These are phyloP conservation scores for Hydrolagus affinis DNA, from an alignment of 2,113 vertebrate genomes.

Conservation along the genomic window DNA sequence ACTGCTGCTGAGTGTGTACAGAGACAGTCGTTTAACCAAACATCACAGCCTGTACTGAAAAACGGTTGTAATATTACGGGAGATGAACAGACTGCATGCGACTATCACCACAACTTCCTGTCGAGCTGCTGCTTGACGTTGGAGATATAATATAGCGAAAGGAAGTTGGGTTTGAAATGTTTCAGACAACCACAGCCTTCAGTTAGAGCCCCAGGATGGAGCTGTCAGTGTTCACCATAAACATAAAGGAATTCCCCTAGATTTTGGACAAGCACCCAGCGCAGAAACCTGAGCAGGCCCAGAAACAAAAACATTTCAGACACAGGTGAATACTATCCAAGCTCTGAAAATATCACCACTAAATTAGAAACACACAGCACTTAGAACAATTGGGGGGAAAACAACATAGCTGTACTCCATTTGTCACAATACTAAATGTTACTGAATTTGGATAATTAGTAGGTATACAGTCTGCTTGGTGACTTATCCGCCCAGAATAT, in stretches of 20 bases:
- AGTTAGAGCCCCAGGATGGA: too few relatives aligned
- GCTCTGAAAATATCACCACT: background rate
- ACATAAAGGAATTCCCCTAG: background rate
- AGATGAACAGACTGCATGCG: background rate
- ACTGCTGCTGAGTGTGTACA: background rate
- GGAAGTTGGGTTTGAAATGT: constrained; percentile 12
- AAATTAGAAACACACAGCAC: background rate
- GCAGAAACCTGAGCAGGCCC: background rate
- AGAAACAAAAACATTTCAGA: background rate
- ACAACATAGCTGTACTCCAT: too few relatives aligned
- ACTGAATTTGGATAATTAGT: background rate
- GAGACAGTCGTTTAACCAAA: background rate
- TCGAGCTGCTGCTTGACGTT: constrained; percentile 1
- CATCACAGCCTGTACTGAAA: background rate
- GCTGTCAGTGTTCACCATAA: background rate
- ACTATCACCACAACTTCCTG: constrained; percentile 17
- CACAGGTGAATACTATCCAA: background rate
- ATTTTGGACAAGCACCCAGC: background rate
- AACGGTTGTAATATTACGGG: background rate
- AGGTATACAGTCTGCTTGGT: too few relatives aligned
- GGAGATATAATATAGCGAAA: background rate
- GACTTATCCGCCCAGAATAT: background rate
- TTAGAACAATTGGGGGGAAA: background rate
- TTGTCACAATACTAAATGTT: background rate
- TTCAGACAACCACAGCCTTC: background rate